Evolutionary conservation across 2,888 invertebrate species (phyloP).

Genomic region (Synanthedon formicaeformis): DNA sequence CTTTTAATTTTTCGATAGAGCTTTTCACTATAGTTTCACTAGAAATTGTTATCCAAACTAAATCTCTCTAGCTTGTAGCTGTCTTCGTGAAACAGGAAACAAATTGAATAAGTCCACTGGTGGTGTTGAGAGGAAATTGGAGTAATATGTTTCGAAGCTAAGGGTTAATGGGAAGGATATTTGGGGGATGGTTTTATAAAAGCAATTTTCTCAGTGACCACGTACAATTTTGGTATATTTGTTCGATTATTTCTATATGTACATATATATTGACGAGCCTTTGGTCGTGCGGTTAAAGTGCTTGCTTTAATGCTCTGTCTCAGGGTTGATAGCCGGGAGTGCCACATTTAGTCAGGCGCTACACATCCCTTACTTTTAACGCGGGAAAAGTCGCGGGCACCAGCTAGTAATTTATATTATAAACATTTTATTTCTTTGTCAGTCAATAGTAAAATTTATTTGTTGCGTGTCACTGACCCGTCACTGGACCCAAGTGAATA

Average conservation of each 20-base stretch:
- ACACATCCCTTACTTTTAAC: no score
- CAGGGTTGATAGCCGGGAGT: no score
- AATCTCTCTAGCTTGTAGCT: not conserved
- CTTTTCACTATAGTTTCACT: no score
- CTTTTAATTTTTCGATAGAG: no score
- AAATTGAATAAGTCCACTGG: not conserved
- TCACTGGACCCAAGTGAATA: slow-evolving; percentile 22
- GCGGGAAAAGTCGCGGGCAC: no score
- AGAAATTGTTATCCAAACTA: not conserved
- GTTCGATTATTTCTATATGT: no score
- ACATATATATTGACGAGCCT: no score
- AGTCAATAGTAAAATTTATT: not conserved
- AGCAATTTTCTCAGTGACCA: slow-evolving; percentile 16
- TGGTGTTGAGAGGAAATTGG: slow-evolving; percentile 18
- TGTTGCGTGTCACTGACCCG: slow-evolving; percentile 14
- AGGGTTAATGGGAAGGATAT: slow-evolving; percentile 4
- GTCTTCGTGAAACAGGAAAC: not conserved
- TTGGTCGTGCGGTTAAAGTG: no score
- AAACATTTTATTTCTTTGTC: no score
- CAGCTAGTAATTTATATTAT: no score
- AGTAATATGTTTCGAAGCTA: slow-evolving; percentile 4
- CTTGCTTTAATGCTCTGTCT: no score
- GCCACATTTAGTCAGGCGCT: no score
- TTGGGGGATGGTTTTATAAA: slow-evolving; percentile 5
- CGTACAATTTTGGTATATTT: slow-evolving; percentile 20